phyloP scores from a whole-genome alignment of 2,888 invertebrate species.

The Julus scanicus region DNA sequence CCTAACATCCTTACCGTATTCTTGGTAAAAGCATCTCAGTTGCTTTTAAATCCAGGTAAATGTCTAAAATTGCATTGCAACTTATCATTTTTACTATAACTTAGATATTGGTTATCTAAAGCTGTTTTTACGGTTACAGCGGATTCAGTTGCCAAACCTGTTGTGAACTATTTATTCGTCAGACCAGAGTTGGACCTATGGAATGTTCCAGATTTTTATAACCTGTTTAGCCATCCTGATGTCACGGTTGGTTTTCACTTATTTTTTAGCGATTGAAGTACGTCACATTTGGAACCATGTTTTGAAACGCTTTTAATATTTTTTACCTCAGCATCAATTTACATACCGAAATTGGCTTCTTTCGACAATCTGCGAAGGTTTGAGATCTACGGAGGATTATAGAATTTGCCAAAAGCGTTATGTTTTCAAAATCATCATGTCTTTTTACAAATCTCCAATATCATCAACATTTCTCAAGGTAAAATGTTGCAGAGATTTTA shows the following conservation, averaged over 20 bases:
- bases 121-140: not conserved
- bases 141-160: conserved; percentile 2
- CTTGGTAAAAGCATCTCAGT: not conserved
- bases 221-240: conserved; percentile 2
- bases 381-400: not conserved
- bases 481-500: not conserved
- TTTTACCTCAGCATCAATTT: not conserved
- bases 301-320: not conserved
- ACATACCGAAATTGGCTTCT: conserved; percentile 44
- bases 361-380: conserved; percentile 27
- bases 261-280: not conserved
- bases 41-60: not conserved
- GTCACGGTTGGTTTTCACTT: not conserved
- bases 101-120: not conserved
- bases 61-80: not conserved
- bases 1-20: conserved; percentile 29
- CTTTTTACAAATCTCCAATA: conserved; percentile 11
- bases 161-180: not conserved
- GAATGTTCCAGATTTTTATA: conserved; percentile 47
- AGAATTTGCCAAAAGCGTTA: conserved; percentile 32
- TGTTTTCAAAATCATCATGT: conserved; percentile 24
- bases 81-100: not conserved
- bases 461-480: not conserved
- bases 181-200: conserved; percentile 8
- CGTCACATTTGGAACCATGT: not conserved